Evolutionary conservation across 1,140 invertebrate species (phyloP).

Genomic region (Zaprionus ghesquierei): DNA sequence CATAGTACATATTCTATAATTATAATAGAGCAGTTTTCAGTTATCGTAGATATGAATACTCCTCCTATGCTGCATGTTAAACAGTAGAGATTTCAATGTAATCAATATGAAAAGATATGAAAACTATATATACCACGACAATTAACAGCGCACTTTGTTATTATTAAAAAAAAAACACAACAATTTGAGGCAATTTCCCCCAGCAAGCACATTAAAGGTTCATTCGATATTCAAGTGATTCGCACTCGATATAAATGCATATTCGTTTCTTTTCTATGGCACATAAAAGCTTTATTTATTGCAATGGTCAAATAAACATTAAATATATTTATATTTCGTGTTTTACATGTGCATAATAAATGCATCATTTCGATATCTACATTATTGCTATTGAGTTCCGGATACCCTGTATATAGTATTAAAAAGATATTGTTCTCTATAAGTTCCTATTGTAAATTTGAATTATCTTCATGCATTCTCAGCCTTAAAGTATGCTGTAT

Average conservation of each 20-base stretch:
- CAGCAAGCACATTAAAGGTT: not conserved
- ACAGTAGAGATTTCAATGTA: slow-evolving; percentile 17
- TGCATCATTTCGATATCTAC: slow-evolving; percentile 20
- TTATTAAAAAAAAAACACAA: slow-evolving; percentile 6
- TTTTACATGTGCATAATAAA: slow-evolving; percentile 16
- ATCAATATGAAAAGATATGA: not conserved
- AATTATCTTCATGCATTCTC: not conserved
- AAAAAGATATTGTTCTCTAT: not conserved
- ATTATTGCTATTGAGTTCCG: not conserved
- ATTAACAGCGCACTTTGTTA: not conserved
- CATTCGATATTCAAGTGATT: slow-evolving; percentile 3
- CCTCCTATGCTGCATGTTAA: not conserved
- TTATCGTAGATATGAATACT: not conserved
- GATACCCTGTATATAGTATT: not conserved
- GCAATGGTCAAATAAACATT: slow-evolving; percentile 31
- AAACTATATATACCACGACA: not conserved
- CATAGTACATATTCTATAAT: slow-evolving; percentile 3
- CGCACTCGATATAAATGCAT: not conserved
- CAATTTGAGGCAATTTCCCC: not conserved
- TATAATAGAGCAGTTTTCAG: not conserved
- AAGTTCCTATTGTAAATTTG: no score
- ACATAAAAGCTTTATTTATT: slow-evolving; percentile 11
- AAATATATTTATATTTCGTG: slow-evolving; percentile 19
- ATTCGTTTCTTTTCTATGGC: not conserved
- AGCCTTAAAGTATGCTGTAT: not conserved